Conservation (phyloP, 2,113 vertebrate species). For the Marmota monax region DNA sequence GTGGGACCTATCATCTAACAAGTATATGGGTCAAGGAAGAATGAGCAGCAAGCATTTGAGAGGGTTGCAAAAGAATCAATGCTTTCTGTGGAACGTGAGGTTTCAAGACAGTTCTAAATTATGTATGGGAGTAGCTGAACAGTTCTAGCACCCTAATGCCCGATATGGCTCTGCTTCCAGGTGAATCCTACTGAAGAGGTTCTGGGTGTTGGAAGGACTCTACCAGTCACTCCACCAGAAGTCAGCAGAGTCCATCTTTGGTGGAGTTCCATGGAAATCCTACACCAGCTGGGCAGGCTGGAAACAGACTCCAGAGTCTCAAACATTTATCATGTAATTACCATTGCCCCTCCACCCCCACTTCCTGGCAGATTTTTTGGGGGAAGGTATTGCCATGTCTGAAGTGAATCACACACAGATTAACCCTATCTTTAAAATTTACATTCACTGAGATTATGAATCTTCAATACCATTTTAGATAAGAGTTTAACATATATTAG, state of each 20-base stretch:
- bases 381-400: neutral
- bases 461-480: slow-evolving; percentile 62
- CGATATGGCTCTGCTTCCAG: neutral
- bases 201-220: neutral
- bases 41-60: neutral
- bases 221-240: neutral
- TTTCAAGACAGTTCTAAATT: slow-evolving; percentile 24
- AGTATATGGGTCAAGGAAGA: neutral
- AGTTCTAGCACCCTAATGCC: neutral
- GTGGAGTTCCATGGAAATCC: neutral
- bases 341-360: neutral
- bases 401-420: neutral
- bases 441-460: slow-evolving; percentile 58
- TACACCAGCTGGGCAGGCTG: neutral
- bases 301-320: neutral
- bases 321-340: slow-evolving; percentile 1
- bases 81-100: neutral
- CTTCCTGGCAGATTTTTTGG: neutral
- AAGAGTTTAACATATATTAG: slow-evolving; percentile 55
- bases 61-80: neutral
- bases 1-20: neutral
- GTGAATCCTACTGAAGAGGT: neutral
- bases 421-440: slow-evolving; percentile 35
- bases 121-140: neutral
- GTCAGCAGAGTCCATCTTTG: too few relatives aligned